Evolutionary conservation across 1,140 invertebrate genomes (phyloP), one percentile per base, ranked within the genome.

Genomic region (Eumeta japonica): DNA sequence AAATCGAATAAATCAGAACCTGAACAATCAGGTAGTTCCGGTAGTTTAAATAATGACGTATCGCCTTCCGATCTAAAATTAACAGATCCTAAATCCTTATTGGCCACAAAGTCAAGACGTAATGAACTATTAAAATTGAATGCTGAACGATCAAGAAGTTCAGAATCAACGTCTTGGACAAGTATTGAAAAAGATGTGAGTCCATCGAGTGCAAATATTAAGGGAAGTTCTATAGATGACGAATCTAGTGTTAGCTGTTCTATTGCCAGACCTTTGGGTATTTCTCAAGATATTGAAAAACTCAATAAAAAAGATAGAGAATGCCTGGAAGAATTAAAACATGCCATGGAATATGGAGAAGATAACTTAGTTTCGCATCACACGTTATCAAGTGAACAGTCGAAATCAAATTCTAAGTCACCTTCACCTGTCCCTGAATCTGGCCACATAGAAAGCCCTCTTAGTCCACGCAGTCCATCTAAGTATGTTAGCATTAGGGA

Each of bases 161-260:
- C 82, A 3, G 83, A 85, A 50, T 80, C 77, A 3, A 79, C 80
- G 27, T 81, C 79, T 5, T 81, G 80, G 79, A 81, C 79, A 1
- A 81, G 80, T 49, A 75, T 80, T 31, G 79, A 81, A 56, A 81
- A 81, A 52, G 80, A 81, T 48, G 64, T 68, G 1, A 81, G 78
- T 43, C 79, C 78, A 11, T 70, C 68, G 35, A 79, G 79, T 29
- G 75, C 77, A 46, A 79, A 84, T 48, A 78, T 79, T 9, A 81
- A 80, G 71, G 73, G 80, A 28, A 80, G 79, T 55, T 81, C 79
- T 1, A 77, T 84, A 16, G 86, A 86, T 34, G 87, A 89, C 47
- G 86, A 87, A 38, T 88, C 87, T 2, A 88, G 86, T 50, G 82
- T 85, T 3, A 88, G 86, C 44, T 88, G 86, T 59, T 87, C 86